Evolutionary conservation across 2,113 vertebrate genomes (phyloP).

Genomic region (Zootoca vivipara): DNA sequence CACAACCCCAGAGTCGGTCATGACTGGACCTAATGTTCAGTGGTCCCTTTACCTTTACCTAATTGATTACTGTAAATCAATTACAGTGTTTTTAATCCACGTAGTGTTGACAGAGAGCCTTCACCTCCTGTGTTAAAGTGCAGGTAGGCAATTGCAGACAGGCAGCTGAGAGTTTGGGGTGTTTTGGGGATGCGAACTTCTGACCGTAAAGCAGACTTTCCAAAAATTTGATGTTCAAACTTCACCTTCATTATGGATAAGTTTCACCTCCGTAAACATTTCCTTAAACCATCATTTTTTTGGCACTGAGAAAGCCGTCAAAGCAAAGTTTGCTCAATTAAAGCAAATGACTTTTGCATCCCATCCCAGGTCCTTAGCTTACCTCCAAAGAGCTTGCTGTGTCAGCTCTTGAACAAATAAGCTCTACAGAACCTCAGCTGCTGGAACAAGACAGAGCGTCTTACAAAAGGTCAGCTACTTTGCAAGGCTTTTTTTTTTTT

Average conservation of each 20-base stretch:
- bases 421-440: neutral
- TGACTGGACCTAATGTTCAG: no score
- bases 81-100: no score
- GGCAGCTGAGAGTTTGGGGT: neutral
- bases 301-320: neutral
- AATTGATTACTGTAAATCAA: no score
- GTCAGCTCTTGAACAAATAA: neutral
- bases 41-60: no score
- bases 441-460: neutral
- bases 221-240: neutral
- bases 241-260: neutral
- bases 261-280: neutral
- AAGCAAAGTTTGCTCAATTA: neutral
- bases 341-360: neutral
- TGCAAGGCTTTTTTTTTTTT: neutral
- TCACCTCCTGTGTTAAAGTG: no score
- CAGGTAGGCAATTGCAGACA: neutral
- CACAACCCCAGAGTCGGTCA: no score
- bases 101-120: no score
- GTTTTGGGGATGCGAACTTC: no score
- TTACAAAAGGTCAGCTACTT: neutral
- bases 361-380: neutral
- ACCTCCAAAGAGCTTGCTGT: neutral
- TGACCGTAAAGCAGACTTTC: neutral
- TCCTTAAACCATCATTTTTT: neutral